Conservation (phyloP, 2,113 vertebrate genomes). For the Sturnus vulgaris region DNA sequence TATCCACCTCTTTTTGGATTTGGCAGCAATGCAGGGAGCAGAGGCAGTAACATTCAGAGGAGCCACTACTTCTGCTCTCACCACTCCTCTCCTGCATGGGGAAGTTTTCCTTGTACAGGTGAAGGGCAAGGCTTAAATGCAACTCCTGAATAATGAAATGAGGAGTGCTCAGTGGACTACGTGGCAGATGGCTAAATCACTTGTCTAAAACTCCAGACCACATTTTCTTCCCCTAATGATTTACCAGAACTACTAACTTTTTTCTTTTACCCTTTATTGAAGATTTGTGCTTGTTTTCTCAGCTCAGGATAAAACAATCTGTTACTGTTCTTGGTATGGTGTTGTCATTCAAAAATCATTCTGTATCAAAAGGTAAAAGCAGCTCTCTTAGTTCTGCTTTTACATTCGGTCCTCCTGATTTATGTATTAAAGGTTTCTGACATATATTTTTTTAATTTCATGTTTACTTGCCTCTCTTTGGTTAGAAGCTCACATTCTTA, state of each 20-base stretch:
- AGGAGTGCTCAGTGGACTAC: too few relatives aligned
- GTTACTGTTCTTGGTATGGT: background rate
- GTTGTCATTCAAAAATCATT: background rate
- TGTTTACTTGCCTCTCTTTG: background rate
- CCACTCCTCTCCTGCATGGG: background rate
- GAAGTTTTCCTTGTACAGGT: background rate
- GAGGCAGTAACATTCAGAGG: background rate
- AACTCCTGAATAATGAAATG: background rate
- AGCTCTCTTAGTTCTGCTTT: background rate
- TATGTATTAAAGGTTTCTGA: background rate
- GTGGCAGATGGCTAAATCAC: background rate
- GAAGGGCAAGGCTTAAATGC: background rate
- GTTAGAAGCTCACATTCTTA: background rate
- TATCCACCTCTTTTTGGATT: background rate
- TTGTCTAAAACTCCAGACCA: background rate
- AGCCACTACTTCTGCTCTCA: background rate
- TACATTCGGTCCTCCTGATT: background rate
- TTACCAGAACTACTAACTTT: background rate
- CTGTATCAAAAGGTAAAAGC: background rate
- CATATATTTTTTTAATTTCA: background rate
- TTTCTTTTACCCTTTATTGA: background rate
- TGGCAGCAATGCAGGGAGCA: accelerated
- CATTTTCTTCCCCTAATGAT: background rate
- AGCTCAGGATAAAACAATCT: background rate
- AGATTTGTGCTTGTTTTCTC: background rate